Conservation (phyloP, 2,113 vertebrate genomes). For the Phrynosoma platyrhinos region DNA sequence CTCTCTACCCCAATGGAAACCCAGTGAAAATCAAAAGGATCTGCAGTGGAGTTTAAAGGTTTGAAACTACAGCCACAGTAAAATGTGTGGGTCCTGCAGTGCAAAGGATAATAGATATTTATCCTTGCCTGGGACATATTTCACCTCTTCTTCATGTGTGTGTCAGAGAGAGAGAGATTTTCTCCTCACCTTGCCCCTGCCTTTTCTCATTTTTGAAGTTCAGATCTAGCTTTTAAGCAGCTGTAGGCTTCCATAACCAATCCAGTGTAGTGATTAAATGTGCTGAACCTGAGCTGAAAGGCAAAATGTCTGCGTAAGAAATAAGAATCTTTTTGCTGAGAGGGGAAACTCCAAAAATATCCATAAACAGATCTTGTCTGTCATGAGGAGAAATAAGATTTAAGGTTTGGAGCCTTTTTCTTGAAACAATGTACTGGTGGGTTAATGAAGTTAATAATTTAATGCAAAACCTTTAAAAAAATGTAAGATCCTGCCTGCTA, state of each 20-base stretch:
- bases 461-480: constrained; percentile 17
- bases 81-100: background rate
- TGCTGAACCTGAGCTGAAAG: constrained; percentile 42
- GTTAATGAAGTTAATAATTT: background rate
- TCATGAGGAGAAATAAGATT: background rate
- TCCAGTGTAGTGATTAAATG: constrained; percentile 13
- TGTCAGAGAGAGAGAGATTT: no score
- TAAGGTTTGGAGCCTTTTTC: background rate
- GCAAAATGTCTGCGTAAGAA: constrained; percentile 40
- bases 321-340: constrained; percentile 39
- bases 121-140: background rate
- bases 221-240: constrained; percentile 26
- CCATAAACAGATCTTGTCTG: background rate
- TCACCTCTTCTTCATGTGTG: background rate
- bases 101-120: background rate
- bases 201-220: background rate
- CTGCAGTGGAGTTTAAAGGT: background rate
- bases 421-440: constrained; percentile 18
- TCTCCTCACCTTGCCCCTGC: background rate
- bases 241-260: constrained; percentile 14
- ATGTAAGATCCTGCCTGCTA: background rate
- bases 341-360: constrained; percentile 26
- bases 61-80: background rate
- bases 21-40: background rate
- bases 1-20: background rate